These are phyloP conservation scores for Camelus bactrianus DNA, from an alignment of 2,113 vertebrate species.

Conservation along the genomic window DNA sequence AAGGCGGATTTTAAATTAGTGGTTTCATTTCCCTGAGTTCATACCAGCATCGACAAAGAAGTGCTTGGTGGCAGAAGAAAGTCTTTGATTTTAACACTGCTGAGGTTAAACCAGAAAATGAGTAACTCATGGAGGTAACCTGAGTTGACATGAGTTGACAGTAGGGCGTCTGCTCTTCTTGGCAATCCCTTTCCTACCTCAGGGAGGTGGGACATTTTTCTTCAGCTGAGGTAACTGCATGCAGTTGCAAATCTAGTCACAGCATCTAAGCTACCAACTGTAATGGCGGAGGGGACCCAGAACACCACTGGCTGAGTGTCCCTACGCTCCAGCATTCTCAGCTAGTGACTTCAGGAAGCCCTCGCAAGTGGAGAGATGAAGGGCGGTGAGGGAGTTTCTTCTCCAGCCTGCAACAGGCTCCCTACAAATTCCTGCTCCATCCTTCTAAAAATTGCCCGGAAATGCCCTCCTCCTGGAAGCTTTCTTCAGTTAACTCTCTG, in stretches of 20 bases:
- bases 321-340: background rate
- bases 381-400: background rate
- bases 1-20: constrained; percentile 33
- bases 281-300: background rate
- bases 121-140: background rate
- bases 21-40: background rate
- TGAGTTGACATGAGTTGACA: background rate
- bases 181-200: background rate
- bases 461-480: background rate
- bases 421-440: background rate
- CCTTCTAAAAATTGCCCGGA: background rate
- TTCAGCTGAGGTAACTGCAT: background rate
- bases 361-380: background rate
- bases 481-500: background rate
- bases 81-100: background rate
- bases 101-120: background rate
- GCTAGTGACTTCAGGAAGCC: background rate
- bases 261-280: background rate
- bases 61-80: background rate
- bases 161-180: background rate
- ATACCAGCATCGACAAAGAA: background rate
- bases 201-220: background rate
- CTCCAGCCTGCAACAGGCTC: background rate
- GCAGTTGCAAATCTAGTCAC: background rate
- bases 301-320: background rate